Evolutionary conservation across 2,113 vertebrate genomes (phyloP), one percentile per base, ranked within the genome.

Genomic region (Aix galericulata): DNA sequence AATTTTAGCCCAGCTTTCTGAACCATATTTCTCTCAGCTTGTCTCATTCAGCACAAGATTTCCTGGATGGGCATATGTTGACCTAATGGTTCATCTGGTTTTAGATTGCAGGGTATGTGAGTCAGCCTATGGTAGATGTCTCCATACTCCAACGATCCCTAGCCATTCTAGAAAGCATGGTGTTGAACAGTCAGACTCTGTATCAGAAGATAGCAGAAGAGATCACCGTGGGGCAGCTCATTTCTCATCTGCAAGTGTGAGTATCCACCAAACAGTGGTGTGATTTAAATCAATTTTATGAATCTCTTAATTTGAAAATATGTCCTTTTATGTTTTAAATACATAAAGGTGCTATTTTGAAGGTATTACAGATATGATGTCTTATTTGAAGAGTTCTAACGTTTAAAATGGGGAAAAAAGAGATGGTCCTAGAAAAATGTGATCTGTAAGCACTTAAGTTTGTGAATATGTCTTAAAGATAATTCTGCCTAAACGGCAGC

Each of bases 181-280:
- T 99, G 91, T 97, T 99, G 88, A 99, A 99, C 98, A 99, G 99
- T 96, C 99, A 99, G 97, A 99, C 98, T 81, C 98, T 99, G 17
- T 99, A 99, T 97, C 99, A 99, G 96, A 99, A 99, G 71, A 98
- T 99, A 84, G 99, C 99, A 0, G 99, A 99, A 91, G 99, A 99
- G 90, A 99, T 99, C 98, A 99, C 99, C 4, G 99, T 99, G 92
- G 99, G 99, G 89, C 99, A 99, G 96, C 99, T 99, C 97, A 99
- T 99, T 98, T 98, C 98, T 76, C 99, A 99, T 98, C 98, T 99
- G 96, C 99, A 99, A 98, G 99, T 99, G 99, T 99, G 98, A 99
- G 99, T 99, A 97, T 76, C 42, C 71, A 80, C 62, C 18, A 38
- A 56, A 34, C 50, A 42, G 40, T 48, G 22, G 25, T 56, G 73